Evolutionary conservation across 2,113 vertebrate genomes (phyloP), one percentile per base, ranked within the genome.

Genomic region (Peromyscus californicus): DNA sequence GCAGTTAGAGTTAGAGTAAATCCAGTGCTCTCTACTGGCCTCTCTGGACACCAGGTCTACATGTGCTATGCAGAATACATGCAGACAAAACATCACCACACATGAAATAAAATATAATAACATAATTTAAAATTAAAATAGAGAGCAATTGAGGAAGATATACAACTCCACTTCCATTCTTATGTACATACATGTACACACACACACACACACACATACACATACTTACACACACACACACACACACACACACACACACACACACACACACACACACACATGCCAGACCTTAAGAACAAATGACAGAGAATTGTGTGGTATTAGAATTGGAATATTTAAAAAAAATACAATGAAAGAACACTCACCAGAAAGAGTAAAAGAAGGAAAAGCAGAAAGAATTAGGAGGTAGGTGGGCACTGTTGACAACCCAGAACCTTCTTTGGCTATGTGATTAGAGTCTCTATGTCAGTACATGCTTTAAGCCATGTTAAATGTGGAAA

Each of bases 241-340:
- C 9, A 12, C 0, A 21, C 2, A 54, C 33, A n/a, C 11, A n/a
- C 22, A 10, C 9, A 12, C 0, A 21, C 4, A 54, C 33, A n/a
- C 11, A n/a, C 45, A 10, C 4, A 12, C 0, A 21, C 4, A 54
- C 33, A n/a, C 11, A n/a, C 54, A 83, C 36, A 63, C 11, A 59
- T 75, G 17, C 76, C 36, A 57, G 7, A 42, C 36, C 1, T 78
- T 36, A 59, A 48, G 7, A 54, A 11, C 21, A 17, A 82, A 75
- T 36, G 24, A 9, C 16, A 39, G 48, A n/a, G 16, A 48, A 67
- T 48, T 48, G 17, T 33, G 16, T 6, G 3, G n/a, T 21, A 2
- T 48, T 86, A 90, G 39, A 29, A 21, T 22, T 42, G 82, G 31
- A n/a, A 85, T 16, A 29, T 89, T n/a, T 11, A 54, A 54, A 54